phyloP scores from a whole-genome alignment of 2,113 vertebrate genomes.

The Corvus moneduloides region DNA sequence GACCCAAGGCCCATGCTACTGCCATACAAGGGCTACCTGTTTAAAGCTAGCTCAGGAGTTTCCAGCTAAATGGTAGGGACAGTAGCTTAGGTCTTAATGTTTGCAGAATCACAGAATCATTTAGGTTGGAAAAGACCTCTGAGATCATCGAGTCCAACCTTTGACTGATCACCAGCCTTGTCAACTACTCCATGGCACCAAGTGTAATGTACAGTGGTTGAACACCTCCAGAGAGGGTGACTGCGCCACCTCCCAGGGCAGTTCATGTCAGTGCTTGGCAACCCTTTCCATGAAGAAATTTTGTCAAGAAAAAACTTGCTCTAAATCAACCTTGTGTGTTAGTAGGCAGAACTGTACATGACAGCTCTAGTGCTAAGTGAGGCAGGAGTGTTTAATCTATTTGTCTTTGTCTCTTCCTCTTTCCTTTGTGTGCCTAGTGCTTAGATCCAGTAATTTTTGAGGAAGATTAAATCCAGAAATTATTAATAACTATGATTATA shows the following conservation, averaged over 20 bases:
- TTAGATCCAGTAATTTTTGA: neutral
- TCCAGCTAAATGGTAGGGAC: neutral
- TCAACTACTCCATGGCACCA: neutral
- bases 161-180: neutral
- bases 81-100: neutral
- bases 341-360: neutral
- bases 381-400: neutral
- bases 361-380: neutral
- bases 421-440: neutral
- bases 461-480: neutral
- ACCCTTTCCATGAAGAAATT: neutral
- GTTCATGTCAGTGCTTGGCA: neutral
- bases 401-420: neutral
- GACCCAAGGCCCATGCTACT: neutral
- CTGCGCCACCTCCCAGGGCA: neutral
- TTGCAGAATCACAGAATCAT: neutral
- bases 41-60: neutral
- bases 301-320: neutral
- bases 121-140: neutral
- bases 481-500: neutral
- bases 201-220: too few relatives aligned
- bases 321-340: neutral
- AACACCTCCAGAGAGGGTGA: neutral
- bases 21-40: neutral
- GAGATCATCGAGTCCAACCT: neutral